Base-by-base conservation (phyloP, 2,113 vertebrate species). In the Leptosomus discolor region DNA sequence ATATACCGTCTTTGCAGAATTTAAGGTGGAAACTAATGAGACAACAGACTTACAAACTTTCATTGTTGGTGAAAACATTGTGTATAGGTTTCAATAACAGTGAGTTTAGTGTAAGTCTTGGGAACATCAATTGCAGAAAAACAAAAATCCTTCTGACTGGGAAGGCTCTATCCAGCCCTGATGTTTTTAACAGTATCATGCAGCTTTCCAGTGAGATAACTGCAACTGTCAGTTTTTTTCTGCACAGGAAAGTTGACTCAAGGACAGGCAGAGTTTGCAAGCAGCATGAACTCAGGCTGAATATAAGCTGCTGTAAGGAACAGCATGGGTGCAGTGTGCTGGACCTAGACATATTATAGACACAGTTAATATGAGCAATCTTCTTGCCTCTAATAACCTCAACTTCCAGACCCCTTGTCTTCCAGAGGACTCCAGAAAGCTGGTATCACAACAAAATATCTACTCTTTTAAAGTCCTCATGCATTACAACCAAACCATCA, bases 121-220 rank as follows among this genome's bases (percentile, higher is more conserved):
- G 43, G 36, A 88, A 36, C 41, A 53, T 46, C 29, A 27, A 37
- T 0, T 63, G 45, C 43, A 86, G 58, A 41, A 75, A 80, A 77
- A 81, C 46, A 57, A 85, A 90, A 88, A 58, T 61, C 50, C 82
- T 76, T 69, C 57, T 63, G 54, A 67, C 79, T 50, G n/a, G 61
- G 89, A 84, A 89, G 82, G 50, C 57, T 92, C 48, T 75, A 4
- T 41, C 34, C 73, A 43, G 15, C 60, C 76, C 39, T 0, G 0
- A 24, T 68, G 56, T 60, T 96, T 86, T 85, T 56, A 71, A 87
- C 56, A 9, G 50, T 27, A 5, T 11, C 9, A 1, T 60, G 61
- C 88, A 84, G 76, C 73, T 94, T 91, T 80, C 84, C 69, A 60
- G 73, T 32, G 56, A 96, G 89, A 54, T 81, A 92, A 85, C 69